These are phyloP conservation scores for Scaeva pyrastri DNA, from an alignment of 2,888 invertebrate species.

Conservation along the genomic window DNA sequence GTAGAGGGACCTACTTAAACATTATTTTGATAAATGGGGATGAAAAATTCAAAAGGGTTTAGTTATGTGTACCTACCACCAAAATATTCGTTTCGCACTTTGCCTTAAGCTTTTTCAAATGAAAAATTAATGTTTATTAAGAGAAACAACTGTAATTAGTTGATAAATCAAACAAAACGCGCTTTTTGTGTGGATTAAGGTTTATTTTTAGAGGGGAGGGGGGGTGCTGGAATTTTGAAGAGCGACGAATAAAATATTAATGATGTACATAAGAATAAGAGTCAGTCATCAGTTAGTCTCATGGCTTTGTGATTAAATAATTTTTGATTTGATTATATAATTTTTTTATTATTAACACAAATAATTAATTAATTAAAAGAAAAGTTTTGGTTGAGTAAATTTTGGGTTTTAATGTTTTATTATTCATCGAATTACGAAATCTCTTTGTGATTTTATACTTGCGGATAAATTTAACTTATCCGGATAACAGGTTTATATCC, in stretches of 20 bases:
- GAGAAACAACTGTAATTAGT: slow-evolving; percentile 50
- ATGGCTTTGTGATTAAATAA: not conserved
- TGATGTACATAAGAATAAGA: not conserved
- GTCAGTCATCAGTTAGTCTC: no score
- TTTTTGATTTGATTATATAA: not conserved
- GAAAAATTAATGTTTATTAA: slow-evolving; percentile 30
- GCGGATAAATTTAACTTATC: no score
- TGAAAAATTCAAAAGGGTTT: not conserved
- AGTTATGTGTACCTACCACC: not conserved
- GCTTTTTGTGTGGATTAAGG: slow-evolving; percentile 16
- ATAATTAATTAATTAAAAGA: not conserved
- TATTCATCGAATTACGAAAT: no score
- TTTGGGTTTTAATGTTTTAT: no score
- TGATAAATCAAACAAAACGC: slow-evolving; percentile 29
- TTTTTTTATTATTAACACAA: not conserved
- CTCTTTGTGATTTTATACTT: no score
- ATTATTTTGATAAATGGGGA: not conserved
- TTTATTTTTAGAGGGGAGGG: no score
- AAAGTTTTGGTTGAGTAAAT: not conserved
- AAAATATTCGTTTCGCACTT: not conserved
- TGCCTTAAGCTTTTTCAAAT: slow-evolving; percentile 16
- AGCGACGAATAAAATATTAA: not conserved
- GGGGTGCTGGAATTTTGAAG: no score
- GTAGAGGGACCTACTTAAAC: not conserved
- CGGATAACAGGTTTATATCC: no score